Percentiles rank a stretch among this genome's conserved stretches.
Conservation (phyloP, 1,140 invertebrate genomes). For the Bombus consobrinus region DNA sequence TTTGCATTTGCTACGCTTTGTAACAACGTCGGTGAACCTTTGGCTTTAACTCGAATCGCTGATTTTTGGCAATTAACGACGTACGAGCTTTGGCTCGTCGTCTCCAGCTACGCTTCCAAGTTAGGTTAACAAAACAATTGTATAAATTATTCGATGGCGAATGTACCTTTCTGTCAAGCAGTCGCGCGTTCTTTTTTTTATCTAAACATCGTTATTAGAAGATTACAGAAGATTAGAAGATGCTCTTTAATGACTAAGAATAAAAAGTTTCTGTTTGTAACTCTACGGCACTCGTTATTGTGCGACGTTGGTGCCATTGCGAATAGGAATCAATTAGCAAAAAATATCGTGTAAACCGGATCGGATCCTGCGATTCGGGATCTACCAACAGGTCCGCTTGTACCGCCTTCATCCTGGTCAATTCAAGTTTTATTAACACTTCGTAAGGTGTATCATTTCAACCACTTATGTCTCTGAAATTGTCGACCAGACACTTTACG, state of each 20-base stretch:
- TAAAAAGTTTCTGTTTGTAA: not conserved
- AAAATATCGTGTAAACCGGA: not conserved
- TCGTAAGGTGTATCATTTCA: not conserved
- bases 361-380: not conserved
- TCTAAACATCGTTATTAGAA: not conserved
- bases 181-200: not conserved
- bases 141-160: too few species aligned
- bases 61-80: not conserved
- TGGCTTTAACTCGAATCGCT: not conserved
- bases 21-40: too few species aligned
- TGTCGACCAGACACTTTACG: not conserved
- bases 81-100: rapidly evolving
- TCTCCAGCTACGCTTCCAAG: too few species aligned
- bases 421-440: not conserved
- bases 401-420: not conserved
- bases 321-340: not conserved
- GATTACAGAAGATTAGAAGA: too few species aligned
- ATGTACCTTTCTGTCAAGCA: too few species aligned
- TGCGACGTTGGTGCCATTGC: not conserved
- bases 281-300: not conserved
- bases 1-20: not conserved
- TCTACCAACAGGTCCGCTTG: not conserved
- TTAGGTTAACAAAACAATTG: rapidly evolving
- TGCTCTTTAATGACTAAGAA: too few species aligned
- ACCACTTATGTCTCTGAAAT: not conserved